Evolutionary conservation across 53 echinoderm and acorn worm species (phyloP), one percentile per base, ranked within the genome.

Genomic region (Patiria pectinifera): DNA sequence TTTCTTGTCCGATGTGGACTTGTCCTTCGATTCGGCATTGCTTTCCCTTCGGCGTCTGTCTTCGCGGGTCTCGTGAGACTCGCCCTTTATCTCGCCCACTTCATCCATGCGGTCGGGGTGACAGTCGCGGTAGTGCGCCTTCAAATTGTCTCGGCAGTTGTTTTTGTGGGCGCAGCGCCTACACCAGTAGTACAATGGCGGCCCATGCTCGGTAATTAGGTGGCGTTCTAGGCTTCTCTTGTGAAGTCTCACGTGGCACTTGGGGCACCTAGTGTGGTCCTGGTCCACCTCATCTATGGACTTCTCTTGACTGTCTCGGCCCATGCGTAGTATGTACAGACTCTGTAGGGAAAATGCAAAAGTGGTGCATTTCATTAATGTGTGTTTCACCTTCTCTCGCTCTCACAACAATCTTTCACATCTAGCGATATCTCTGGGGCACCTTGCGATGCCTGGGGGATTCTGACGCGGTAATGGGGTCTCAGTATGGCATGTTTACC

Each of bases 141-240:
- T 9, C 59, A 82, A 49, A 53, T 82, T 82, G 23, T 82, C 82
- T 6, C 82, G 82, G 11, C 82, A 53, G 7, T 58, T 58, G 58
- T 82, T 82, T 3, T 82, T 82, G n/a, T 82, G 49, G 15, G 82
- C 11, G 19, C 82, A 82, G 4, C 58, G 49, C 49, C 48, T 8
- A 49, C 82, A 82, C 13, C 74, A 74, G 53, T 11, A 82, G 59
- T 82, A 82, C 19, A 82, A 3, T 8, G 59, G 11, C 3, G 82
- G 82, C 8, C 82, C 82, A 82, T 82, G 82, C 21, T 82, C 82
- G 45, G 19, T 18, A 6, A 53, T 23, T 15, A 82, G 82, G 22
- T 82, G 58, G 16, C 82, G 82, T 13, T 82, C 82, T 45, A 82
- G 58, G 59, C 82, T 82, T 49, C 82, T 9, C 12, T n/a, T 48